Conservation (phyloP, 2,888 invertebrate species). For the Zaprionus obscuricornis region DNA sequence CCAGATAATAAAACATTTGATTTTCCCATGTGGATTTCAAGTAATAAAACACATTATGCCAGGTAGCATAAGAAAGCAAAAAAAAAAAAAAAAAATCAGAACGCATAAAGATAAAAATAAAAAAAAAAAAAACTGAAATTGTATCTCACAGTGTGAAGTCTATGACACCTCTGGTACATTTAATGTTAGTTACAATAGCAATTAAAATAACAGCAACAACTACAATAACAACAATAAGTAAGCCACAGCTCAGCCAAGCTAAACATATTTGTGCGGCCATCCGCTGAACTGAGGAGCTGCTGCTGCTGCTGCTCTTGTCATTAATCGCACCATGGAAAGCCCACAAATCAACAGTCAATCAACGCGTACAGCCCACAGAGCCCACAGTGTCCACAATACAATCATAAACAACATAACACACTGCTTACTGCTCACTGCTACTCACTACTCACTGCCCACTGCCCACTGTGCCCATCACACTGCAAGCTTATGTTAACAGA, state of each 20-base stretch:
- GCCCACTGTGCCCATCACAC: too few relatives aligned
- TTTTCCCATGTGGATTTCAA: slow-evolving; percentile 26
- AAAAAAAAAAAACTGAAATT: slow-evolving; percentile 14
- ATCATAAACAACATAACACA: background rate
- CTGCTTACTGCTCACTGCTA: background rate
- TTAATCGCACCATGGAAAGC: slow-evolving; percentile 61
- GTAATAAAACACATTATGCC: slow-evolving; percentile 41
- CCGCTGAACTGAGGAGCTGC: too few relatives aligned
- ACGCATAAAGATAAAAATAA: too few relatives aligned
- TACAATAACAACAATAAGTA: slow-evolving; percentile 1
- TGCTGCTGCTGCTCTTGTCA: slow-evolving; percentile 48
- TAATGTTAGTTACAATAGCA: slow-evolving; percentile 6
- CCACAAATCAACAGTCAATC: slow-evolving; percentile 72
- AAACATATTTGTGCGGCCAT: slow-evolving; percentile 57
- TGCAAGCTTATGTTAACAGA: too few relatives aligned
- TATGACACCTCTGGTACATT: slow-evolving; percentile 25
- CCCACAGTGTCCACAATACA: background rate
- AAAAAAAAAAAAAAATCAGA: too few relatives aligned
- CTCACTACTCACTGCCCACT: background rate
- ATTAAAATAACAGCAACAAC: slow-evolving; percentile 10
- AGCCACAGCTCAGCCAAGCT: slow-evolving; percentile 53
- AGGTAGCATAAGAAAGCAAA: too few relatives aligned
- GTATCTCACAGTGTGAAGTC: slow-evolving; percentile 44
- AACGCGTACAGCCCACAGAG: slow-evolving; percentile 51
- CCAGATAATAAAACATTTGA: slow-evolving; percentile 27